Percentiles rank a stretch among this genome's conserved stretches.
Evolutionary conservation across 2,113 vertebrate genomes (phyloP).

Genomic region (Crotalus tigris): DNA sequence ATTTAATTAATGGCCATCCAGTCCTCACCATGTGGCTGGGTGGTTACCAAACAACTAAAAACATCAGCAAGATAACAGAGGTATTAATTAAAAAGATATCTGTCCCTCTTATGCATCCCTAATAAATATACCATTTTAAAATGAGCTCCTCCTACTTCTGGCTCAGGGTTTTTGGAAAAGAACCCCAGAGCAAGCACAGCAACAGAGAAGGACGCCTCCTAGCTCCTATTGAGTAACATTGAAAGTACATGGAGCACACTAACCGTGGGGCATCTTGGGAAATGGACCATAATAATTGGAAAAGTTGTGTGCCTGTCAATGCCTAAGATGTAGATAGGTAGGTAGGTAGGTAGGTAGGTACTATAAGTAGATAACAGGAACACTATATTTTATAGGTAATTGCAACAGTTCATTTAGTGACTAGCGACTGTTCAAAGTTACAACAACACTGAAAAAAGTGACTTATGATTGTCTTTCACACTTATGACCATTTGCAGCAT

Average conservation of each 20-base stretch:
- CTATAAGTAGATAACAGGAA: background rate
- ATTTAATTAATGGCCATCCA: background rate
- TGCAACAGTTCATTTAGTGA: background rate
- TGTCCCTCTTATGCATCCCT: background rate
- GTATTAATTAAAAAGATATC: background rate
- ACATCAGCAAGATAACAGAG: background rate
- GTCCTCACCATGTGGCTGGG: background rate
- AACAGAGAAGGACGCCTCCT: background rate
- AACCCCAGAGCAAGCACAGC: background rate
- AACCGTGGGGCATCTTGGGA: background rate
- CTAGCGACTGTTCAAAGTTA: background rate
- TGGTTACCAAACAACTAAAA: background rate
- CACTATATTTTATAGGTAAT: background rate
- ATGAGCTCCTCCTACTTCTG: background rate
- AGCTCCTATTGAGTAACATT: background rate
- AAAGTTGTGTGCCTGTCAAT: background rate
- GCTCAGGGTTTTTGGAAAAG: background rate
- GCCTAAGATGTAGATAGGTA: background rate
- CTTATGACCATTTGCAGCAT: background rate
- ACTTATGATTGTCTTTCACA: background rate
- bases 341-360: background rate
- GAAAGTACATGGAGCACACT: background rate
- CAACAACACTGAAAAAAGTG: background rate
- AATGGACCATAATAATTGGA: conserved; percentile 30
- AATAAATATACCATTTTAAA: background rate